Conservation (phyloP, 2,888 invertebrate species). For the Julus scanicus region DNA sequence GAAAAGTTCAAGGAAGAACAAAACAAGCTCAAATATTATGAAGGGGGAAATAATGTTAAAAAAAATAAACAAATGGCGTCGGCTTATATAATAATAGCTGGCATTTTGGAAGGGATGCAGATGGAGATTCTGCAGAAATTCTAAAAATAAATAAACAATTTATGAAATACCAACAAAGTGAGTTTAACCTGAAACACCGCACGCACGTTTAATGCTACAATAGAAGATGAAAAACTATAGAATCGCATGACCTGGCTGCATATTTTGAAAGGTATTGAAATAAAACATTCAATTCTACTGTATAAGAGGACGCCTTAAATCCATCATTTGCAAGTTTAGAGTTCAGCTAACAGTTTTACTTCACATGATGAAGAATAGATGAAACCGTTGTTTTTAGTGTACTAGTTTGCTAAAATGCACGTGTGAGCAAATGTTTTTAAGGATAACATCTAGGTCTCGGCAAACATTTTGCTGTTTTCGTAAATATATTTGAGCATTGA, state of each 20-base stretch:
- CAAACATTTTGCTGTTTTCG: no score
- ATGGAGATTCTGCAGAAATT: slow-evolving; percentile 16
- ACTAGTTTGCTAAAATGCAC: no score
- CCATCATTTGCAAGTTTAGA: neutral
- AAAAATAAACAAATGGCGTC: slow-evolving; percentile 46
- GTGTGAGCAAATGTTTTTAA: no score
- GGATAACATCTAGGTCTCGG: no score
- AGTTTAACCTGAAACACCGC: slow-evolving; percentile 45
- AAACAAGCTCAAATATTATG: slow-evolving; percentile 44
- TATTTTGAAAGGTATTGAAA: neutral
- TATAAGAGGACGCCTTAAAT: neutral
- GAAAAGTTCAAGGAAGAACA: slow-evolving; percentile 45
- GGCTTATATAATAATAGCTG: slow-evolving; percentile 39
- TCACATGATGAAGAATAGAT: neutral
- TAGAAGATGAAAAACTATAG: neutral
- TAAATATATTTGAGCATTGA: no score
- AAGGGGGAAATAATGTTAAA: neutral
- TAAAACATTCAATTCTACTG: neutral
- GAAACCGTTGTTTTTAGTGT: neutral
- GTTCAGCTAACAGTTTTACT: neutral
- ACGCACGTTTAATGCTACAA: neutral
- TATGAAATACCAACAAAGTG: slow-evolving; percentile 37
- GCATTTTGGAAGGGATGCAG: slow-evolving; percentile 24
- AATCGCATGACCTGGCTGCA: slow-evolving; percentile 30
- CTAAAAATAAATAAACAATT: slow-evolving; percentile 37